Conservation (phyloP, 1,140 invertebrate genomes). For the Saccostrea cuccullata region DNA sequence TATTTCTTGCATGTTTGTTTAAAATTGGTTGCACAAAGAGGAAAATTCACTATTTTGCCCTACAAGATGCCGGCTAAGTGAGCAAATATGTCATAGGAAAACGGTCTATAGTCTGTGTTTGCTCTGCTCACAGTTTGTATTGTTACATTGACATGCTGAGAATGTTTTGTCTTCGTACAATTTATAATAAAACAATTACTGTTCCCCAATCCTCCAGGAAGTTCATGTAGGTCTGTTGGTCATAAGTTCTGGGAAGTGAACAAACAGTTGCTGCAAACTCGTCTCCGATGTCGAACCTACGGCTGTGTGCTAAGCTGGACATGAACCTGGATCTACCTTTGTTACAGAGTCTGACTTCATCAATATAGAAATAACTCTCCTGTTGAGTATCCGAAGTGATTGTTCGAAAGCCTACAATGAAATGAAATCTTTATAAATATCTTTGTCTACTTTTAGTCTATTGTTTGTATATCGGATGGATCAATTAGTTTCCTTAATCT, state of each 20-base stretch:
- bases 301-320: background rate
- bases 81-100: no score
- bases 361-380: background rate
- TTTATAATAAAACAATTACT: background rate
- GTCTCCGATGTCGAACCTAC: conserved; percentile 1
- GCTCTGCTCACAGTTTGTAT: no score
- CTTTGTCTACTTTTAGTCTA: no score
- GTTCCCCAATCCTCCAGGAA: conserved; percentile 14
- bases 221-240: conserved; percentile 9
- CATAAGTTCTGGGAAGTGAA: background rate
- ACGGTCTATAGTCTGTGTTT: no score
- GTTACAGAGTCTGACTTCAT: conserved; percentile 5
- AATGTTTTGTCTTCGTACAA: no score
- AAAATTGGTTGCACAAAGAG: no score
- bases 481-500: no score
- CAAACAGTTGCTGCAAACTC: conserved; percentile 2
- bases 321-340: conserved; percentile 16
- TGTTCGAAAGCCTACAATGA: background rate
- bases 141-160: no score
- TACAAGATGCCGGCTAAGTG: no score
- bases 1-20: no score
- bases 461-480: no score
- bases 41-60: no score
- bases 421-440: background rate
- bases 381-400: background rate